Evolutionary conservation across 2,888 invertebrate species (phyloP), one percentile per base, ranked within the genome.

Genomic region (Cephus pygmeus): DNA sequence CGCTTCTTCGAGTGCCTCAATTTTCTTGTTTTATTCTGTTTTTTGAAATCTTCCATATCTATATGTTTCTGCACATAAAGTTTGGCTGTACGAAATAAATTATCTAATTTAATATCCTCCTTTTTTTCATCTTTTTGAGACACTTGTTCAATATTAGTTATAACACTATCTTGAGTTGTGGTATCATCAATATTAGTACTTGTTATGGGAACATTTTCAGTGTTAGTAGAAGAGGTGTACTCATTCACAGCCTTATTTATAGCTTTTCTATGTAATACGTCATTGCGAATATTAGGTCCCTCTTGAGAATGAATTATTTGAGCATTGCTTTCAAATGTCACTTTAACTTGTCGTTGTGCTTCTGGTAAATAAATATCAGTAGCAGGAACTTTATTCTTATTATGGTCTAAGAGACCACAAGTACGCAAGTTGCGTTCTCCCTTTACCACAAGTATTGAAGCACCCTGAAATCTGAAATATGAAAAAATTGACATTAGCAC

Each of bases 361-460:
- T 93, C 90, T 76, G 93, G 93, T n/a, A 89, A 75, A 79, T 86
- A 90, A 77, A 89, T 87, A 56, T 87, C 87, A 73, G 85, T 81
- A 0, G 93, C 93, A 75, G 93, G 93, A 83, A 93, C 93, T 87
- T 94, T 95, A 85, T 94, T 94, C 84, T 93, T 93, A 84, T 94
- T 94, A 83, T 94, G 94, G 81, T 96, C 95, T 83, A 96, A 91
- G 82, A 97, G 93, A 3, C 96, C 96, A 90, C 97, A 97, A 1
- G 96, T 96, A 82, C 95, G 93, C 73, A 97, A 92, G 88, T 95
- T 95, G 85, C 94, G 94, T 75, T 96, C 96, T 12, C 96, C 97
- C 91, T 96, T 95, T 0, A 97, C 96, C 2, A 97, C 96, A 85
- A 97, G 92, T 87, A 97, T 95, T 79, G 96, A 94, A 0, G 97